Percentiles rank a stretch among this genome's conserved stretches.
Evolutionary conservation across 2,888 invertebrate genomes (phyloP).

Genomic region (Oxyscelio sp.): DNA sequence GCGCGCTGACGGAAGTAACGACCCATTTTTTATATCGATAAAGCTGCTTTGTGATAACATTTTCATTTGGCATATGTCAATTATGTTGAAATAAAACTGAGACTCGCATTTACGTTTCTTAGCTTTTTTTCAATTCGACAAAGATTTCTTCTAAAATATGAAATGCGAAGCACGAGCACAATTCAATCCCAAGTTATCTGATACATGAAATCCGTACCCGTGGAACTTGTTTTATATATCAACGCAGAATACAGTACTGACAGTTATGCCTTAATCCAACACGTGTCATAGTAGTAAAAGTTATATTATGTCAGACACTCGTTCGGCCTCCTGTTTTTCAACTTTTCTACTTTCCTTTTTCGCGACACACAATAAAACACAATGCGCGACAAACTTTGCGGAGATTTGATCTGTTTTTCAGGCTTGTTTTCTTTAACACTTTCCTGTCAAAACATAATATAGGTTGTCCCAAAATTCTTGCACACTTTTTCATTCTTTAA

Average conservation of each 20-base stretch:
- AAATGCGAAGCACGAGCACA: not conserved
- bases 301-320: constrained; percentile 49
- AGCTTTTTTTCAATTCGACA: too few species aligned
- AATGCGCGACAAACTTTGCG: too few species aligned
- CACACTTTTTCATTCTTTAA: too few species aligned
- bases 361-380: constrained; percentile 1
- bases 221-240: constrained; percentile 13
- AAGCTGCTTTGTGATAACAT: constrained; percentile 3
- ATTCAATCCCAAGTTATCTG: not conserved
- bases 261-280: constrained; percentile 41
- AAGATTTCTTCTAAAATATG: not conserved
- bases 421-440: not conserved
- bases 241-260: constrained; percentile 30
- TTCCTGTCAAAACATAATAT: too few species aligned
- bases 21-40: constrained; percentile 34
- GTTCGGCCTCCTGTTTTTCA: not conserved
- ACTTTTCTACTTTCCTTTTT: constrained; percentile 18
- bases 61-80: constrained; percentile 11
- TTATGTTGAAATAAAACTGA: too few species aligned
- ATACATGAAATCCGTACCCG: not conserved
- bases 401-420: too few species aligned
- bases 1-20: constrained; percentile 46
- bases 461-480: too few species aligned
- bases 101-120: too few species aligned
- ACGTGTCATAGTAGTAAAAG: constrained; percentile 60